Base-by-base conservation (phyloP, 1,140 invertebrate genomes). In the Heliothis virescens region DNA sequence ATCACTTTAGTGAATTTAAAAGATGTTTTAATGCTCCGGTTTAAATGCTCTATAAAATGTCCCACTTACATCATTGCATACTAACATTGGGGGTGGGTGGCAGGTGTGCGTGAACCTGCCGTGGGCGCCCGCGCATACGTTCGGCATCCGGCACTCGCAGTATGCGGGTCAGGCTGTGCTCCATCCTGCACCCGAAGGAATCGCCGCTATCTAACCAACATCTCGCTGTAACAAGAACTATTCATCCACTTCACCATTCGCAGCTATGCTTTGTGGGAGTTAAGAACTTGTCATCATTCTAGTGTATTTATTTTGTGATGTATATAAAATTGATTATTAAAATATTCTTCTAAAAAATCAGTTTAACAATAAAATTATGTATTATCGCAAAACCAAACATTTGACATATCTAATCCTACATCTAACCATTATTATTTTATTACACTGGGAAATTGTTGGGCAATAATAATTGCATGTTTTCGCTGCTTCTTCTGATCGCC, bases 71-170 rank as follows among this genome's bases (percentile, higher is more conserved):
- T 53, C 50, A 77, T 65, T n/a, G 55, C 47, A 78, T 79, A 85
- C 81, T 86, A 86, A 84, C 81, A 48, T 63, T 41, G 34, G 73
- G 73, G 77, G 83, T 83, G 71, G 76, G 82, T 60, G 76, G 83
- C 88, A 95, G 94, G 94, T 95, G 74, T 94, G 91, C 90, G 93
- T 94, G 88, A 95, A 89, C 73, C 87, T 95, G 71, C 93, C 92
- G 29, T 94, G 92, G 89, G 94, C 95, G 57, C 96, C 97, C 57
- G 95, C 96, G 60, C 96, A 96, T 87, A 96, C 96, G 15, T 97
- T 98, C 89, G 97, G 97, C 78, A 97, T 98, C 83, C 96, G 96
- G 78, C 97, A 98, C 86, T 97, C 97, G 34, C 96, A 95, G 62
- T 97, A 96, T 89, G 95, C 95, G 79, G 96, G 96, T 60, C 95